A percentile compares a stretch with the other conserved stretches of the same genome.
phyloP scores from a whole-genome alignment of 2,888 invertebrate genomes.

The Nasonia oneida region DNA sequence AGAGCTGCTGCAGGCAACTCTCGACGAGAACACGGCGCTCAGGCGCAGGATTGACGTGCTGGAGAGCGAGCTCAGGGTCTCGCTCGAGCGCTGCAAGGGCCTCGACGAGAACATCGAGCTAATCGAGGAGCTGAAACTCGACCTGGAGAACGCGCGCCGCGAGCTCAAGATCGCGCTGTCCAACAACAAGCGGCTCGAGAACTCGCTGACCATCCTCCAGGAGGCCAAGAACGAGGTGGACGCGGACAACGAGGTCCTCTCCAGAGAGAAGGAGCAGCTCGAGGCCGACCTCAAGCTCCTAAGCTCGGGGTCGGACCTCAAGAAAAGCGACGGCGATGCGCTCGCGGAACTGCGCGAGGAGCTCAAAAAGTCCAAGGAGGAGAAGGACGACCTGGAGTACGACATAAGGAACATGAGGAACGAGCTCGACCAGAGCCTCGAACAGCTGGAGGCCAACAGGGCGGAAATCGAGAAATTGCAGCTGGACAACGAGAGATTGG shows the following conservation, averaged over 20 bases:
- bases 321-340: slow-evolving; percentile 66
- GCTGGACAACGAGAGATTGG: slow-evolving; percentile 69
- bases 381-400: slow-evolving; percentile 83
- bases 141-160: slow-evolving; percentile 71
- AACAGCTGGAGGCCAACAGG: slow-evolving; percentile 64
- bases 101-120: slow-evolving; percentile 70
- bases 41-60: slow-evolving; percentile 77
- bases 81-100: slow-evolving; percentile 68
- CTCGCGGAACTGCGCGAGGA: slow-evolving; percentile 68
- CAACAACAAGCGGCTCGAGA: slow-evolving; percentile 78
- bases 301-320: slow-evolving; percentile 64
- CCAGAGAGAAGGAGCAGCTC: slow-evolving; percentile 70
- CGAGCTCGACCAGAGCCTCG: slow-evolving; percentile 80
- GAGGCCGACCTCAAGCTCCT: slow-evolving; percentile 69
- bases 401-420: slow-evolving; percentile 82
- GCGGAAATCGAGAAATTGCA: slow-evolving; percentile 63
- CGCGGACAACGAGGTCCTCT: slow-evolving; percentile 70
- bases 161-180: slow-evolving; percentile 74
- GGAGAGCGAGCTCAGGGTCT: slow-evolving; percentile 68
- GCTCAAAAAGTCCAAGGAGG: slow-evolving; percentile 72
- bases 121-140: slow-evolving; percentile 71
- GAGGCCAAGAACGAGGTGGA: slow-evolving; percentile 79
- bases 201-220: slow-evolving; percentile 78
- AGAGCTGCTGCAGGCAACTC: slow-evolving; percentile 62
- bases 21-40: slow-evolving; percentile 75